Base-by-base conservation (phyloP, 2,888 invertebrate genomes). In the Gonocerus acuteangulatus region DNA sequence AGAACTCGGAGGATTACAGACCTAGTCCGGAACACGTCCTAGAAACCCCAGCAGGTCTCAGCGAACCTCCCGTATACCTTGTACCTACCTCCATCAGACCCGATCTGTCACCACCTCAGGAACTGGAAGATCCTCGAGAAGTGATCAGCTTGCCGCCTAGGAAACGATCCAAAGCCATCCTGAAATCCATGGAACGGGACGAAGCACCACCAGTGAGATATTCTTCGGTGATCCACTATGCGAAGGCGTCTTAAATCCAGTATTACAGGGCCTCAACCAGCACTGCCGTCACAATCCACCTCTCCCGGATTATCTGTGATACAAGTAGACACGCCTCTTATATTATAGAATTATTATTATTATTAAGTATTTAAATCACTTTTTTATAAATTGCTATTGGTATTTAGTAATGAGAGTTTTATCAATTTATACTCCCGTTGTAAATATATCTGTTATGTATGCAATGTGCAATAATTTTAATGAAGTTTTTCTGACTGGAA, bases 221-320 rank as follows among this genome's bases (percentile, higher is more conserved):
- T 73, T 85, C 79, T 72, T 89, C 91, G 2, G 92, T 92, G 51
- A 92, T 91, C 72, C 89, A 89, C 69, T 92, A 89, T 72, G 92
- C 91, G n/a, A 68, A 64, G 56, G 67, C 68, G 18, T 66, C 68
- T 13, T 68, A 68, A 65, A 52, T 47, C 27, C 23, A 45, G 57
- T 57, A 57, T 47, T 57, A 44, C 57, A 44, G 45, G 22, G 47
- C 39, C 54, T 34, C 54, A 54, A 51, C 51, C 51, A 54, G 44
- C 57, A 57, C 57, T 57, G 57, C 57, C 57, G 54, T 42, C 42
- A 42, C 22, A 21, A 48, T 48, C 48, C 48, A 59, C 48, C 48
- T 34, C 59, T 48, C 34, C 48, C 19, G 45, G 45, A 39, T 59
- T 59, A 59, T 59, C 59, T 59, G 59, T 59, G 59, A 59, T 59